Evolutionary conservation across 2,888 invertebrate species (phyloP).

Genomic region (Yponomeuta cagnagella): DNA sequence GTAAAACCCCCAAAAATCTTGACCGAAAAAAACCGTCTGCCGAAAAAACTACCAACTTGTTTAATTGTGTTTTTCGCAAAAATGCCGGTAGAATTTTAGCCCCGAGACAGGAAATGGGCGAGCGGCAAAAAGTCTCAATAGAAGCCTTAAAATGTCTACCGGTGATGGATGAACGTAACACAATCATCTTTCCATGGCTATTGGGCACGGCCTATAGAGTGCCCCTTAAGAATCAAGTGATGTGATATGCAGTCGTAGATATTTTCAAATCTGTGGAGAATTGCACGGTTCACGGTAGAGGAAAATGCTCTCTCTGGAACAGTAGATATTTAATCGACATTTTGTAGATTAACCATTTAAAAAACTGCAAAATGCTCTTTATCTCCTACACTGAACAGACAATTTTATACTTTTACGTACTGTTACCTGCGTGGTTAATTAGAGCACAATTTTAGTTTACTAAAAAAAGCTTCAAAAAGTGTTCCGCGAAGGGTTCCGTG

Average conservation of each 20-base stretch:
- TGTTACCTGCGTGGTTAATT: too few species aligned
- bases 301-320: too few species aligned
- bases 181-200: conserved; percentile 61
- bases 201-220: conserved; percentile 57
- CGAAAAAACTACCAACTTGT: conserved; percentile 34
- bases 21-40: conserved; percentile 52
- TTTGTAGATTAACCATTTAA: too few species aligned
- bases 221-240: conserved; percentile 70
- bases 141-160: conserved; percentile 59
- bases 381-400: too few species aligned
- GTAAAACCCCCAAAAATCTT: conserved; percentile 40
- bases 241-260: conserved; percentile 54
- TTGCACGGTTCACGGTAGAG: too few species aligned
- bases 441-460: too few species aligned
- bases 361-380: too few species aligned
- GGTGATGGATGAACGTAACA: conserved; percentile 71
- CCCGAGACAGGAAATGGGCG: conserved; percentile 66
- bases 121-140: conserved; percentile 58
- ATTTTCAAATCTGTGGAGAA: too few species aligned
- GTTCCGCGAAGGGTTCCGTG: too few species aligned
- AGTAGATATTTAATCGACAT: too few species aligned
- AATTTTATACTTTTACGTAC: too few species aligned
- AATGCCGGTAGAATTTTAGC: conserved; percentile 53
- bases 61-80: conserved; percentile 63
- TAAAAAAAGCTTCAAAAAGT: too few species aligned